Evolutionary conservation across 2,888 invertebrate genomes (phyloP).

Genomic region (Parthenolecanium corni): DNA sequence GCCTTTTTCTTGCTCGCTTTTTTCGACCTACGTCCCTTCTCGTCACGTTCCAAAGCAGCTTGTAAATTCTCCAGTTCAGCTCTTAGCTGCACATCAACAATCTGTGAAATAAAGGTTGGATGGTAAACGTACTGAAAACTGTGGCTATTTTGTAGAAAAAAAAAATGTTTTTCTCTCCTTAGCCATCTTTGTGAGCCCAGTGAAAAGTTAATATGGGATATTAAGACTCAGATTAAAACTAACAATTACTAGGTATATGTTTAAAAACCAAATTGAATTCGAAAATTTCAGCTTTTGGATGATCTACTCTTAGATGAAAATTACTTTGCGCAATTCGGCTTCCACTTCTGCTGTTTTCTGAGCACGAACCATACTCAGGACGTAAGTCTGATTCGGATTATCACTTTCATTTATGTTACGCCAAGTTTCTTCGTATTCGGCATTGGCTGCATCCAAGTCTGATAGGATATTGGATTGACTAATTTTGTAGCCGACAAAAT

Average conservation of each 20-base stretch:
- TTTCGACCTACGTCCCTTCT: constrained; percentile 61
- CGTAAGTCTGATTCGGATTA: constrained; percentile 63
- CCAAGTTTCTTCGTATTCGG: constrained; percentile 77
- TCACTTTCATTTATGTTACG: constrained; percentile 61
- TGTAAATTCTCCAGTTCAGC: constrained; percentile 50
- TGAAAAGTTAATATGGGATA: too few relatives aligned
- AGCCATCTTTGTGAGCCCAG: too few relatives aligned
- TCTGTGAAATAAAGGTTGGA: constrained; percentile 33
- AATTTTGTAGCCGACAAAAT: constrained; percentile 55
- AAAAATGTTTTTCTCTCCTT: background rate
- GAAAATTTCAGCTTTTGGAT: too few relatives aligned
- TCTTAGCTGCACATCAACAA: constrained; percentile 38
- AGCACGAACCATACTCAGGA: constrained; percentile 59
- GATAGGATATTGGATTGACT: constrained; percentile 58
- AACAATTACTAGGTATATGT: too few relatives aligned
- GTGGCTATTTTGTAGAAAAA: background rate
- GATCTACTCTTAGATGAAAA: background rate
- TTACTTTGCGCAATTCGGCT: constrained; percentile 60
- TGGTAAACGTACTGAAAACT: background rate
- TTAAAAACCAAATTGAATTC: too few relatives aligned
- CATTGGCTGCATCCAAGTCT: constrained; percentile 57
- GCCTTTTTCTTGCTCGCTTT: constrained; percentile 60
- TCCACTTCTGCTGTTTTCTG: constrained; percentile 76
- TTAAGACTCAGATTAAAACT: too few relatives aligned
- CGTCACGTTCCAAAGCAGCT: constrained; percentile 59